A percentile compares a stretch with the other conserved stretches of the same genome.
Conservation (phyloP, 2,888 invertebrate species). For the Teinopalpus imperialis region DNA sequence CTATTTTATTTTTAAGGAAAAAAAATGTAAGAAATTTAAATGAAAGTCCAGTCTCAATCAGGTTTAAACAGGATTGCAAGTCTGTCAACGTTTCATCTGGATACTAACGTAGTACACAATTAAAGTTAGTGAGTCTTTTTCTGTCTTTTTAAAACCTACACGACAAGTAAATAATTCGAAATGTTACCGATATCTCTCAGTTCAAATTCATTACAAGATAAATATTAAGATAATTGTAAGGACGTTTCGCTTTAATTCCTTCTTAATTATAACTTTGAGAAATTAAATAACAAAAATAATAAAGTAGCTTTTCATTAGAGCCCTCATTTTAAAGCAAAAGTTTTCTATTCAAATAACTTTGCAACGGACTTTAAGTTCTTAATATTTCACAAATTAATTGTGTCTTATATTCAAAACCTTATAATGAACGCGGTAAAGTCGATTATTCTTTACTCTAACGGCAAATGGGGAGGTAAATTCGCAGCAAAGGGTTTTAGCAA, state of each 20-base stretch:
- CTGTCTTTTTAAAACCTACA: too few relatives aligned
- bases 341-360: slow-evolving; percentile 55
- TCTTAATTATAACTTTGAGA: slow-evolving; percentile 20
- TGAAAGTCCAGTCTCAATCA: too few relatives aligned
- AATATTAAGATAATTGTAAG: too few relatives aligned
- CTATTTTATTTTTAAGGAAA: too few relatives aligned
- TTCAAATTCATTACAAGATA: too few relatives aligned
- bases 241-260: slow-evolving; percentile 5
- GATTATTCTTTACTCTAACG: not conserved
- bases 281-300: slow-evolving; percentile 39
- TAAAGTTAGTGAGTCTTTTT: too few relatives aligned
- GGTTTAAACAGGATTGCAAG: too few relatives aligned
- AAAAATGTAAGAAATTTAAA: too few relatives aligned
- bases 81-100: too few relatives aligned
- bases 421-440: slow-evolving; percentile 22
- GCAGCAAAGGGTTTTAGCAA: slow-evolving; percentile 44
- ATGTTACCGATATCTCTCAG: too few relatives aligned
- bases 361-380: slow-evolving; percentile 43
- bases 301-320: slow-evolving; percentile 50
- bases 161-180: too few relatives aligned
- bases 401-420: slow-evolving; percentile 25
- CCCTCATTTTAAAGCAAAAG: slow-evolving; percentile 42
- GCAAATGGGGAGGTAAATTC: not conserved
- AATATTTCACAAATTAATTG: slow-evolving; percentile 24
- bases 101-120: too few relatives aligned